Percentiles rank a stretch among this genome's conserved stretches.
Evolutionary conservation across 1,140 invertebrate genomes (phyloP).

Genomic region (Ctenoplectra terminalis): DNA sequence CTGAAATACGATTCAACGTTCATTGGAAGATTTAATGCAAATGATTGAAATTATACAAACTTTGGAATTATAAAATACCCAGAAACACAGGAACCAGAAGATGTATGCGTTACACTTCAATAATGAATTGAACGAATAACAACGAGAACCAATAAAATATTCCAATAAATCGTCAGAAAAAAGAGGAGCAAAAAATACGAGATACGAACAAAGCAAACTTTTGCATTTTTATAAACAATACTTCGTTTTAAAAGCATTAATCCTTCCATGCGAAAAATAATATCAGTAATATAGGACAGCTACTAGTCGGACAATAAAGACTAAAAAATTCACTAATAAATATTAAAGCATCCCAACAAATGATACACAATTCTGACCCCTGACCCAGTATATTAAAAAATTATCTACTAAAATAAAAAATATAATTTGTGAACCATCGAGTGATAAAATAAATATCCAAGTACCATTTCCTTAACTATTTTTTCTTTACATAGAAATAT

Average conservation of each 20-base stretch:
- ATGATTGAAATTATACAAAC: not conserved
- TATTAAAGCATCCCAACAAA: too few relatives aligned
- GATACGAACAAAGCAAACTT: not conserved
- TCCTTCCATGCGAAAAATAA: not conserved
- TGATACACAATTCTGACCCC: too few relatives aligned
- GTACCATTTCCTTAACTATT: too few relatives aligned
- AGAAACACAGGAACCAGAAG: not conserved
- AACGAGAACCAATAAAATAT: not conserved
- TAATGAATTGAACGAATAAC: not conserved
- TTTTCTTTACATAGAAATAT: too few relatives aligned
- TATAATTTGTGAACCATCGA: too few relatives aligned
- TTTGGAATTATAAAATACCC: not conserved
- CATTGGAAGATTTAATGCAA: not conserved
- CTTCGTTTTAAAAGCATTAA: not conserved
- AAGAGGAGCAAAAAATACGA: not conserved
- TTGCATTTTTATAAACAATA: not conserved
- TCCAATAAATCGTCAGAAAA: not conserved
- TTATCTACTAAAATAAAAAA: too few relatives aligned
- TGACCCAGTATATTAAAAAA: too few relatives aligned
- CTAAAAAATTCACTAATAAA: not conserved
- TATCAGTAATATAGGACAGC: not conserved
- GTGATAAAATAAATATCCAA: too few relatives aligned
- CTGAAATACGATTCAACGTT: not conserved
- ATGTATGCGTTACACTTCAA: not conserved
- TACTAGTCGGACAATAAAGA: not conserved